Base-by-base conservation (phyloP, 1,140 invertebrate species). In the fruit fly (Drosophila melanogaster) region DNA sequence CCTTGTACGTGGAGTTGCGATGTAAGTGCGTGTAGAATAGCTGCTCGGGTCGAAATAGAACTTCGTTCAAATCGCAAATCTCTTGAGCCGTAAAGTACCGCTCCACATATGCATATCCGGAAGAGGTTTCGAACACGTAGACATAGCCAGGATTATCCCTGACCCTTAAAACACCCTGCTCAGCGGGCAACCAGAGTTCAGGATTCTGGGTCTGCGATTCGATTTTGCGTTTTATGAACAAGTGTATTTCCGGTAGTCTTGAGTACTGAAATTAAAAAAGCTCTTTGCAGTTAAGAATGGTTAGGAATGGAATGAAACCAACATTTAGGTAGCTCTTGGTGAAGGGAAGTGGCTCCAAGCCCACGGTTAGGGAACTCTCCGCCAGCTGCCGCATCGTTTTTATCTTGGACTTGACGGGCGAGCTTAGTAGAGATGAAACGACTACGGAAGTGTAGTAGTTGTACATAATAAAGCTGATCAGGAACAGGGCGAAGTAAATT, bases 401-500 rank as follows among this genome's bases (percentile, higher is more conserved):
- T 12, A 92, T 92, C 24, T 90, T 64, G 0, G 91, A 90, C 43
- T 91, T 92, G 1, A 90, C 76, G 0, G 91, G 91, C 0, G 91
- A 83, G n/a, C 66, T 90, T 0, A 92, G 59, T n/a, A 92, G 49
- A 10, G 84, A 90, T 5, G 91, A 90, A 0, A 92, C 90, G 38
- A 92, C 81, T 14, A 91, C 77, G 22, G 91, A 92, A 0, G 91
- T 92, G 37, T 92, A 92, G 67, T 92, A 92, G 50, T 92, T 92
- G 38, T 92, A 91, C 70, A 92, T 86, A 6, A 92, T 80, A 15
- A 92, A 92, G n/a, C 83, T 81, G n/a, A 78, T 69, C 4, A 91
- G 41, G 4, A 83, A 77, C 0, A 92, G 58, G 11, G 77, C 53
- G n/a, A 92, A 77, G 49, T 80, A 91, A 2, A 72, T 77, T 6